phyloP scores from a whole-genome alignment of 2,888 invertebrate genomes.

The Helicoverpa assulta region DNA sequence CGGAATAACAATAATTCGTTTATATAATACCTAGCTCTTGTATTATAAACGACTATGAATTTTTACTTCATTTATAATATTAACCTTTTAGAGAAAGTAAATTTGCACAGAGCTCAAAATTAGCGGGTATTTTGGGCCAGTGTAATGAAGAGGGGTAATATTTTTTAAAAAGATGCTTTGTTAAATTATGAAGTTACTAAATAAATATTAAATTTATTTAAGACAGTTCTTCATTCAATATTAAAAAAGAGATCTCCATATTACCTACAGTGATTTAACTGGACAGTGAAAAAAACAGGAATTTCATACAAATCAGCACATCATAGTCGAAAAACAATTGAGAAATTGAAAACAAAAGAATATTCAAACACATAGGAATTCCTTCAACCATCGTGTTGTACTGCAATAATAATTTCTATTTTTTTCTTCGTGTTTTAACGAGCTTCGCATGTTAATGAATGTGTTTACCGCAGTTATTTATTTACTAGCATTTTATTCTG shows the following conservation, averaged over 20 bases:
- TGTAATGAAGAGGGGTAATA: constrained; percentile 28
- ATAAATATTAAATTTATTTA: too few relatives aligned
- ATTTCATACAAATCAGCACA: neutral
- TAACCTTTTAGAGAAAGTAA: constrained; percentile 49
- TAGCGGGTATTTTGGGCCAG: constrained; percentile 29
- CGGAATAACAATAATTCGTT: constrained; percentile 75
- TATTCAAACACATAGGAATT: constrained; percentile 44
- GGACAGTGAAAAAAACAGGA: too few relatives aligned
- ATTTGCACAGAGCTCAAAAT: constrained; percentile 58
- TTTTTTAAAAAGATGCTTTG: constrained; percentile 23
- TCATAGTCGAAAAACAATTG: constrained; percentile 23
- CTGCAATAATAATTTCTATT: constrained; percentile 57
- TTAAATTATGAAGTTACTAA: constrained; percentile 13
- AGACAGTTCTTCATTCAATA: too few relatives aligned
- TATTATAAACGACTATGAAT: constrained; percentile 67
- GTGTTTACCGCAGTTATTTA: constrained; percentile 64
- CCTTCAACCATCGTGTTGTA: constrained; percentile 49
- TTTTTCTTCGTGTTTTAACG: constrained; percentile 55
- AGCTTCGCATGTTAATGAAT: constrained; percentile 65
- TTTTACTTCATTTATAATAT: constrained; percentile 63
- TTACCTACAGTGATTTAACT: too few relatives aligned
- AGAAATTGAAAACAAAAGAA: constrained; percentile 36
- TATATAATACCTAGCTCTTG: constrained; percentile 64
- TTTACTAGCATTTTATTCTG: constrained; percentile 58
- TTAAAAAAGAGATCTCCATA: too few relatives aligned